Conservation (phyloP, 2,797 vertebrate genomes). For the Trichosurus vulpecula region DNA sequence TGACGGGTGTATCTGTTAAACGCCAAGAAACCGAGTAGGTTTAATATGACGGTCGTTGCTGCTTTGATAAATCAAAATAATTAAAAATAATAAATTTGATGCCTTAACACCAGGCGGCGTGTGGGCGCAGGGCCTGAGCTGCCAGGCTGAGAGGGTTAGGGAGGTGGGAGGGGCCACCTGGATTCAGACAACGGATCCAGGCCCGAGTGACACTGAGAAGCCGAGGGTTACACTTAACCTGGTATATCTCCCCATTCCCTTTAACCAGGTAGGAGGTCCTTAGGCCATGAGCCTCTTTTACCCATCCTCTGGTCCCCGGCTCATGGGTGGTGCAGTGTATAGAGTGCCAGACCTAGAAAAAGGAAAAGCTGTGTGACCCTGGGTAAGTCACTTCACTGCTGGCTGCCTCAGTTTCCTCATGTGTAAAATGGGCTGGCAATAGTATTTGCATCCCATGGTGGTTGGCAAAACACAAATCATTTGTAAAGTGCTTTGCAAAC, state of each 20-base stretch:
- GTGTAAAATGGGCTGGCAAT: background rate
- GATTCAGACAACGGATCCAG: background rate
- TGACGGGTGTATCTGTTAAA: slow-evolving; percentile 87
- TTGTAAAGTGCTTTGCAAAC: too few relatives aligned
- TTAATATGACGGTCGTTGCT: slow-evolving; percentile 89
- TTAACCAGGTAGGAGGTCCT: background rate
- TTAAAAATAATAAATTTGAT: slow-evolving; percentile 93
- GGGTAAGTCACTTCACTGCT: background rate
- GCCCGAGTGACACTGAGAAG: background rate
- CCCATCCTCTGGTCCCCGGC: background rate
- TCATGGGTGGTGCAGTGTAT: background rate
- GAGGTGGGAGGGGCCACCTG: slow-evolving; percentile 14
- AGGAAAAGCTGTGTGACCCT: background rate
- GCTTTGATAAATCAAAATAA: slow-evolving; percentile 93
- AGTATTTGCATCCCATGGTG: background rate
- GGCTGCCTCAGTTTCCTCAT: background rate
- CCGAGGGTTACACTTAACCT: background rate
- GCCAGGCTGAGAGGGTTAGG: slow-evolving; percentile 18
- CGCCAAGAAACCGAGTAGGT: slow-evolving; percentile 86
- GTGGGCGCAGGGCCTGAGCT: slow-evolving; percentile 80
- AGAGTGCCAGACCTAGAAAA: background rate
- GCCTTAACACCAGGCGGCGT: slow-evolving; percentile 85
- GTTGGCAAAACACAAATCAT: background rate
- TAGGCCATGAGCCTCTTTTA: background rate
- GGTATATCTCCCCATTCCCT: background rate